These are phyloP conservation scores for Tenebrio molitor DNA, from an alignment of 1,140 invertebrate species.

Conservation along the genomic window DNA sequence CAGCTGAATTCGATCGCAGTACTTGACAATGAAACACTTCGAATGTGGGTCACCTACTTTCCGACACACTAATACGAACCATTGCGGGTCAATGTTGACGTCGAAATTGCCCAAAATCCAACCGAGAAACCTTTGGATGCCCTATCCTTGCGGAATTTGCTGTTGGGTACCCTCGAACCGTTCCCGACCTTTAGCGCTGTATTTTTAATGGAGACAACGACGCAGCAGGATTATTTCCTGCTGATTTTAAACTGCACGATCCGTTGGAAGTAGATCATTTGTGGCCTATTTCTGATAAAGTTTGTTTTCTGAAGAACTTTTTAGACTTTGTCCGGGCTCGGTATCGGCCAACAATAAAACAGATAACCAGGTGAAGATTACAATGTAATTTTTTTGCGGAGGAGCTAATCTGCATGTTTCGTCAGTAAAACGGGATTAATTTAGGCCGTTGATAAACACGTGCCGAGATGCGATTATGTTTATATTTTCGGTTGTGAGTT, in stretches of 20 bases:
- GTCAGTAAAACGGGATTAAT: not conserved
- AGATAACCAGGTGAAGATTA: conserved; percentile 30
- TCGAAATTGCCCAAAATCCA: conserved; percentile 28
- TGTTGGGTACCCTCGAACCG: conserved; percentile 4
- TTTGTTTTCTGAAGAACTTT: conserved; percentile 2
- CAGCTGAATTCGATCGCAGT: conserved; percentile 45
- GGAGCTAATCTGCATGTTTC: conserved; percentile 12
- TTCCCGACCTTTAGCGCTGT: not conserved
- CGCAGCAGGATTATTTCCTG: not conserved
- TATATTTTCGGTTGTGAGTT: conserved; percentile 17
- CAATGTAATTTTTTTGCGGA: conserved; percentile 10
- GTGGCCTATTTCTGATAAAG: too few species aligned
- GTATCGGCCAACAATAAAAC: conserved; percentile 14
- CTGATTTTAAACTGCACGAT: not conserved
- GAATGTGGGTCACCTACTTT: conserved; percentile 50
- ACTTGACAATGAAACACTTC: conserved; percentile 50
- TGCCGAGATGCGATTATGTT: conserved; percentile 29
- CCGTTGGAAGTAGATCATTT: too few species aligned
- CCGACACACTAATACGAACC: conserved; percentile 25
- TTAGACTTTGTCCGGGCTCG: not conserved
- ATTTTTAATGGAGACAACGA: not conserved
- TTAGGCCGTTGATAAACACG: conserved; percentile 20
- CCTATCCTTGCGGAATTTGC: conserved; percentile 8
- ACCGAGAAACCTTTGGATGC: not conserved
- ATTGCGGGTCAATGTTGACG: conserved; percentile 46